Conservation (phyloP, 2,113 vertebrate genomes). For the Grammomys surdaster region DNA sequence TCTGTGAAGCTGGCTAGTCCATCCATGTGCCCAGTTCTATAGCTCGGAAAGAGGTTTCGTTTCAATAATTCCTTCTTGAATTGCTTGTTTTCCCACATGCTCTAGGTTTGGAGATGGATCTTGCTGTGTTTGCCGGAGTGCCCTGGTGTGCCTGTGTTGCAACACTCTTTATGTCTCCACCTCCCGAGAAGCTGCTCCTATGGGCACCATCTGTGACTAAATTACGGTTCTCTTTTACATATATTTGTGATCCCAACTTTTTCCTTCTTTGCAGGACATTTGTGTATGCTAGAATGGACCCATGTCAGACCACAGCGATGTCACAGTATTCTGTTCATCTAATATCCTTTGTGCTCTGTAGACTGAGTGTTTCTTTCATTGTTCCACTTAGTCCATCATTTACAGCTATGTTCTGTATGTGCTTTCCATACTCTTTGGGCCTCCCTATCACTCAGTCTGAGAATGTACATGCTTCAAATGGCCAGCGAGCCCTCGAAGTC, state of each 20-base stretch:
- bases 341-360: neutral
- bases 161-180: fast-evolving
- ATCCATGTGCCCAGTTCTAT: neutral
- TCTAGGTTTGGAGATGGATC: neutral
- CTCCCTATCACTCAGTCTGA: neutral
- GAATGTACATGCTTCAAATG: neutral
- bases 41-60: neutral
- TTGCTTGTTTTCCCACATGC: neutral
- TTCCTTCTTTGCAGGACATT: neutral
- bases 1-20: neutral
- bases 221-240: neutral
- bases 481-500: neutral
- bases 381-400: neutral
- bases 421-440: neutral
- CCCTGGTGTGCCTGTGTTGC: neutral
- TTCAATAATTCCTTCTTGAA: neutral
- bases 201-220: neutral
- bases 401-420: neutral
- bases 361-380: neutral
- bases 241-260: neutral
- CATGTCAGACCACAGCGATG: neutral
- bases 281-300: neutral
- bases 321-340: neutral
- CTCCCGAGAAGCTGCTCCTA: neutral
- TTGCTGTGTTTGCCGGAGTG: neutral